Conservation (phyloP, 2,797 vertebrate species). For the Cyprinella venusta region DNA sequence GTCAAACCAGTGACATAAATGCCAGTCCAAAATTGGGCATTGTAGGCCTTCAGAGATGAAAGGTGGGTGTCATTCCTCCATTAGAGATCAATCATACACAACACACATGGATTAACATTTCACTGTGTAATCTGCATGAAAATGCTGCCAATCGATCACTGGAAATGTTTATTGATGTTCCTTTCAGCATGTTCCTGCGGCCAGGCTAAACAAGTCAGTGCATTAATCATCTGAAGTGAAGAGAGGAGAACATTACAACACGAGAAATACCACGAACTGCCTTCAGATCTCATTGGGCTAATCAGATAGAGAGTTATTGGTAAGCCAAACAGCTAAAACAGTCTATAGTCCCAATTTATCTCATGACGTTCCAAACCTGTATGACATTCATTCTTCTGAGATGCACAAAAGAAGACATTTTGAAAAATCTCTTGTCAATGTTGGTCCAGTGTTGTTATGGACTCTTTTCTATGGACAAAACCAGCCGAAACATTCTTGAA, state of each 20-base stretch:
- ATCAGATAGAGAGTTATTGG: slow-evolving; percentile 25
- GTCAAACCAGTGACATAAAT: neutral
- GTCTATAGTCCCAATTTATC: neutral
- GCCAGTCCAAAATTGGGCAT: neutral
- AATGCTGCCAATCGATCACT: slow-evolving; percentile 43
- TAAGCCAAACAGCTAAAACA: slow-evolving; percentile 4
- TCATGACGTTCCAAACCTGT: neutral
- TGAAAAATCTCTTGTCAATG: neutral
- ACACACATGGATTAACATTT: slow-evolving; percentile 44
- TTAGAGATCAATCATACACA: slow-evolving; percentile 35
- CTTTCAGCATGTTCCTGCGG: slow-evolving; percentile 33
- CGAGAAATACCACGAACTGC: neutral
- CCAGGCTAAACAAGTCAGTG: slow-evolving; percentile 38
- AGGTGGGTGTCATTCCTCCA: neutral
- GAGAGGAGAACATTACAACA: slow-evolving; percentile 2
- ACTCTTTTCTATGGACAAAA: neutral
- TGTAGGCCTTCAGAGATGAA: slow-evolving; percentile 11
- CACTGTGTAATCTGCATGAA: slow-evolving; percentile 48
- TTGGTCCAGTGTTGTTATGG: neutral
- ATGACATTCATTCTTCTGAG: neutral
- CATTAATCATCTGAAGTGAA: slow-evolving; percentile 40
- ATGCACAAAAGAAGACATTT: neutral
- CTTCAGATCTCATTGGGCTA: slow-evolving; percentile 3
- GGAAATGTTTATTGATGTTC: slow-evolving; percentile 51
- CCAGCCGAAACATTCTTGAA: neutral